Conservation (phyloP, 2,113 vertebrate species). For the Copsychus sechellarum region DNA sequence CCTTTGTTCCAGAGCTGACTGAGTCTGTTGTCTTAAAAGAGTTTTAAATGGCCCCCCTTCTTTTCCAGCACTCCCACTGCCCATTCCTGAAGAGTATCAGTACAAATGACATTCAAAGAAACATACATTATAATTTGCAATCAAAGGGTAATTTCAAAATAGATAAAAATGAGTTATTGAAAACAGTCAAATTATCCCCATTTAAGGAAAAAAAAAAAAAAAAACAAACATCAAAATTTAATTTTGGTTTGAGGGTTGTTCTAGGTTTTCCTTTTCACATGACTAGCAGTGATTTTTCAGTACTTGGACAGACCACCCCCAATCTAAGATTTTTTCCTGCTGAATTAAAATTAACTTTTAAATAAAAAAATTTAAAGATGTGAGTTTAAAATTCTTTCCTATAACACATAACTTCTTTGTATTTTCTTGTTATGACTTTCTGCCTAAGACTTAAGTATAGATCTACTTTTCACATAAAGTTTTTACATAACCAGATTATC, state of each 20-base stretch:
- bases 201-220: background rate
- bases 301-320: background rate
- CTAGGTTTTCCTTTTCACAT: background rate
- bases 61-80: constrained; percentile 95
- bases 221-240: background rate
- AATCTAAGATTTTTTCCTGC: background rate
- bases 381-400: background rate
- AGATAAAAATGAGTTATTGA: background rate
- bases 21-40: constrained; percentile 94
- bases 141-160: background rate
- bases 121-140: background rate
- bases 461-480: background rate
- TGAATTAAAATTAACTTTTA: background rate
- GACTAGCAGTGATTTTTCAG: background rate
- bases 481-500: background rate
- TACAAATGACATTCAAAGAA: constrained; percentile 67
- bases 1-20: constrained; percentile 94
- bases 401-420: background rate
- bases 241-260: background rate
- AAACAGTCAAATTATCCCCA: background rate
- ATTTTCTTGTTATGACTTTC: background rate
- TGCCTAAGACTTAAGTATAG: background rate
- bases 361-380: background rate
- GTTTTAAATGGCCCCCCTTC: constrained; percentile 94
- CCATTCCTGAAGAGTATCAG: constrained; percentile 88